A percentile compares a stretch with the other conserved stretches of the same genome.
These are phyloP conservation scores for Apodemia zela DNA, from an alignment of 2,888 invertebrate genomes.

Conservation along the genomic window DNA sequence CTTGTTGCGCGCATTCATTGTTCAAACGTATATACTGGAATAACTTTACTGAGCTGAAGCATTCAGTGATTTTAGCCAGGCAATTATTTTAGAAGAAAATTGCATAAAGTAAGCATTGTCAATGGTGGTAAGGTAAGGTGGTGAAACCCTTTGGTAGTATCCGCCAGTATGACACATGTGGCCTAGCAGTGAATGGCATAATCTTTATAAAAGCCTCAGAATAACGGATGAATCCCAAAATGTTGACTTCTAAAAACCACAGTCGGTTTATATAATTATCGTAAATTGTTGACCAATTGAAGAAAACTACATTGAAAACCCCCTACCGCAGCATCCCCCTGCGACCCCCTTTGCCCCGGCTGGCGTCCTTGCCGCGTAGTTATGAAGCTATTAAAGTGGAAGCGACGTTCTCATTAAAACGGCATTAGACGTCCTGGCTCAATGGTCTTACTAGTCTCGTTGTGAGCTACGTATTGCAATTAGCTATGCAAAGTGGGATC, in stretches of 20 bases:
- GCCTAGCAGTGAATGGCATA: no score
- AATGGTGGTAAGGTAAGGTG: no score
- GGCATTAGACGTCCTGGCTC: constrained; percentile 5
- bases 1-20: no score
- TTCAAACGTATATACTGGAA: no score
- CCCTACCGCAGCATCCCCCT: neutral
- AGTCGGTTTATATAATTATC: neutral
- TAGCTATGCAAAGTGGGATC: constrained; percentile 21
- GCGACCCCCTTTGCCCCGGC: neutral
- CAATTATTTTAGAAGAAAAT: no score
- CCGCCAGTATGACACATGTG: no score
- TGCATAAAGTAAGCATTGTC: no score
- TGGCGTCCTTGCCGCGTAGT: neutral
- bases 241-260: neutral
- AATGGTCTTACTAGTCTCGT: constrained; percentile 13
- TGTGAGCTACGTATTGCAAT: constrained; percentile 2
- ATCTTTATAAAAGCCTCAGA: neutral
- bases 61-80: no score
- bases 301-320: neutral
- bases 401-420: constrained; percentile 11
- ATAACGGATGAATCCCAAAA: neutral
- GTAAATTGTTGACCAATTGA: neutral
- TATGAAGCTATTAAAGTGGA: constrained; percentile 9
- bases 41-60: no score
- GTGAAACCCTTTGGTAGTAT: no score